phyloP scores from a whole-genome alignment of 2,113 vertebrate genomes.

The Scomber colias region DNA sequence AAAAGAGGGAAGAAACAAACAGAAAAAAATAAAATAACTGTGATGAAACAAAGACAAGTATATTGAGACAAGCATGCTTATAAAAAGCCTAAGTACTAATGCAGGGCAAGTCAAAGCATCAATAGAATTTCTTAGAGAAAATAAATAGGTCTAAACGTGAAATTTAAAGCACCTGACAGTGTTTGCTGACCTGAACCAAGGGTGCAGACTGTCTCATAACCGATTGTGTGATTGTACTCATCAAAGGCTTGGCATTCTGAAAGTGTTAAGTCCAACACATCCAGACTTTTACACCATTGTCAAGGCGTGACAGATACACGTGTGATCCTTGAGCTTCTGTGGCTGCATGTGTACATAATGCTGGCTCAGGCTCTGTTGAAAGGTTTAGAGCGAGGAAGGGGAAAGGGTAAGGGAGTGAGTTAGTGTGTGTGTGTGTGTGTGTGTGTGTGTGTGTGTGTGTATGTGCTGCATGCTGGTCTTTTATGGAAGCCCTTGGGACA shows the following conservation, averaged over 20 bases:
- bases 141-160: not conserved
- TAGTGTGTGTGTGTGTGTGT: not conserved
- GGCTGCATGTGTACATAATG: constrained; percentile 23
- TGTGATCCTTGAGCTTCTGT: not conserved
- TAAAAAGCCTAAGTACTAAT: no score
- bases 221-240: constrained; percentile 16
- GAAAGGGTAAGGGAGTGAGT: constrained; percentile 12
- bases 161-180: constrained; percentile 3
- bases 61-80: no score
- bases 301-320: constrained; percentile 27
- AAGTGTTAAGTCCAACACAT: constrained; percentile 19
- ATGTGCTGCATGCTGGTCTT: constrained; percentile 12
- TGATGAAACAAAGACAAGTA: no score
- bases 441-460: not conserved
- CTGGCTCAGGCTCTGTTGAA: constrained; percentile 30
- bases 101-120: no score
- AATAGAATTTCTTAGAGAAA: no score
- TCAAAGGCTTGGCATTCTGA: constrained; percentile 20
- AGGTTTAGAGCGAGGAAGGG: constrained; percentile 31
- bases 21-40: no score
- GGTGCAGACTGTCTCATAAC: constrained; percentile 5
- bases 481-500: constrained; percentile 44
- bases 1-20: no score
- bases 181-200: constrained; percentile 15
- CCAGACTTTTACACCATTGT: not conserved